Evolutionary conservation across 2,888 invertebrate species (phyloP).

Genomic region (Ferdinandea cuprea): DNA sequence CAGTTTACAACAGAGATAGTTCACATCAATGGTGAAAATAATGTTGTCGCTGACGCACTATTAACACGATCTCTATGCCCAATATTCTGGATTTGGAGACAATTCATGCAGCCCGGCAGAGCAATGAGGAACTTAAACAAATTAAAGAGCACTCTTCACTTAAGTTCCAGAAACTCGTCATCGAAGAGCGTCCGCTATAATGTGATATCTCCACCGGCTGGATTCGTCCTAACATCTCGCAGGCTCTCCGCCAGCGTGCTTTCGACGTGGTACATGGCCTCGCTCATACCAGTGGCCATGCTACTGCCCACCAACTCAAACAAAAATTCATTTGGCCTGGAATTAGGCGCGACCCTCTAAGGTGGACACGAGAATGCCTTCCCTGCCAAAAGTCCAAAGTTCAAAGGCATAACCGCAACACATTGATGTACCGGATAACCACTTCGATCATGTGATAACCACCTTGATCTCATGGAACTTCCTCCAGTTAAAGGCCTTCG

Average conservation of each 20-base stretch:
- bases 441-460: constrained; percentile 8
- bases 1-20: constrained; percentile 28
- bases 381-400: constrained; percentile 16
- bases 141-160: too few relatives aligned
- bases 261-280: too few relatives aligned
- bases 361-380: too few relatives aligned
- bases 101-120: background rate
- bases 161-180: too few relatives aligned
- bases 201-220: too few relatives aligned
- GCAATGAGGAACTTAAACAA: background rate
- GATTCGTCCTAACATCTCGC: too few relatives aligned
- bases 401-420: constrained; percentile 6
- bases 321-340: too few relatives aligned
- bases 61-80: constrained; percentile 6
- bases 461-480: background rate
- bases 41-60: constrained; percentile 17
- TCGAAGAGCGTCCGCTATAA: too few relatives aligned
- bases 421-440: constrained; percentile 2
- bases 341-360: too few relatives aligned
- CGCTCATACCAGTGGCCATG: too few relatives aligned
- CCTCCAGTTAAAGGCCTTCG: background rate
- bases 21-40: constrained; percentile 10
- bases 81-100: background rate
- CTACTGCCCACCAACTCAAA: too few relatives aligned
- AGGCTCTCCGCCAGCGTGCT: too few relatives aligned